Evolutionary conservation across 2,113 vertebrate species (phyloP).

Genomic region (Acinonyx jubatus): DNA sequence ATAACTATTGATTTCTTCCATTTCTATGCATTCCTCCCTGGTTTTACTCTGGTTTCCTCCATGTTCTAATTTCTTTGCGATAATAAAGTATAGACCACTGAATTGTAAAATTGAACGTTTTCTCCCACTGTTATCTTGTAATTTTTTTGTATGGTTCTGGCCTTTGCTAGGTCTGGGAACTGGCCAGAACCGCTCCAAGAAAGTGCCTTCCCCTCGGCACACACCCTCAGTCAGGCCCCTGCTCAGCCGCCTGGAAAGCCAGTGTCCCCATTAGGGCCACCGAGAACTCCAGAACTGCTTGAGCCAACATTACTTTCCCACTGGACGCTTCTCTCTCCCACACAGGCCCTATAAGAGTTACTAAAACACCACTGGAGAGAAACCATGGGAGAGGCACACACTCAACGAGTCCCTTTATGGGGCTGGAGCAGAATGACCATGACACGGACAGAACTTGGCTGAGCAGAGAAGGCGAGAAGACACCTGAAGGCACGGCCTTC

Average conservation of each 20-base stretch:
- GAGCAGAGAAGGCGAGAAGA: background rate
- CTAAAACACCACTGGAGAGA: background rate
- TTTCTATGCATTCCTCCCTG: background rate
- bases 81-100: background rate
- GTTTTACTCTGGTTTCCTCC: background rate
- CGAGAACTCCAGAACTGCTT: background rate
- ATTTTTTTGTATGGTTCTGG: background rate
- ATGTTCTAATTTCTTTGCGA: background rate
- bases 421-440: background rate
- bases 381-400: accelerated
- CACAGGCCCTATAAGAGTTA: accelerated
- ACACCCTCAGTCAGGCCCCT: background rate
- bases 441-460: background rate
- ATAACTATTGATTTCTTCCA: accelerated
- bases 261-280: background rate
- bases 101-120: background rate
- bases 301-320: background rate
- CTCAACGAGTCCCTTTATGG: background rate
- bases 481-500: background rate
- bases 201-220: background rate
- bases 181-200: background rate
- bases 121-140: background rate
- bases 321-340: background rate
- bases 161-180: background rate
- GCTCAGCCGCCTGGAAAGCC: background rate